phyloP scores from a whole-genome alignment of 2,797 vertebrate genomes.

The Acipenser oxyrinchus region DNA sequence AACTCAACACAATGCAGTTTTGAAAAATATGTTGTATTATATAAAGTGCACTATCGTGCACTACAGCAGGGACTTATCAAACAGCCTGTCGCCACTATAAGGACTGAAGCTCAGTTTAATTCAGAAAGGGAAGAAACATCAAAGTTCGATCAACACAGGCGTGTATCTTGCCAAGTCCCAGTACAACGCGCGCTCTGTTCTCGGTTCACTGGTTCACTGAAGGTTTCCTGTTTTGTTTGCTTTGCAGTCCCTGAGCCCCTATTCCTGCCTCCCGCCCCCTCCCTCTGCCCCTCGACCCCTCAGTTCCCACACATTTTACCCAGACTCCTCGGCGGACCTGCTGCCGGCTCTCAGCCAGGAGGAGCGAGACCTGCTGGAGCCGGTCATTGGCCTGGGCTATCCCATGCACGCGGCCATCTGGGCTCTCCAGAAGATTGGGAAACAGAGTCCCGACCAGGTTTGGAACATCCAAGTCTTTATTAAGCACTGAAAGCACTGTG shows the following conservation, averaged over 20 bases:
- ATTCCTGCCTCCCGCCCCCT: conserved; percentile 46
- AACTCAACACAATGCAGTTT: no score
- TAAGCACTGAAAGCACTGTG: no score
- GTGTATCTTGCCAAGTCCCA: background rate
- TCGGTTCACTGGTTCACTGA: conserved; percentile 23
- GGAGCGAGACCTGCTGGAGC: conserved; percentile 74
- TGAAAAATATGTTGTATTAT: no score
- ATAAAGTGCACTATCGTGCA: no score
- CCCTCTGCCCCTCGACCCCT: conserved; percentile 19
- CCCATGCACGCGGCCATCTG: conserved; percentile 72
- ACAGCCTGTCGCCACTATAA: no score
- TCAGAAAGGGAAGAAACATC: background rate
- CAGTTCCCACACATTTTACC: conserved; percentile 31
- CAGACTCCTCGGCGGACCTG: conserved; percentile 67
- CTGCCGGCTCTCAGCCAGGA: conserved; percentile 76
- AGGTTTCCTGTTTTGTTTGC: conserved; percentile 22
- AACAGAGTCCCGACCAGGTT: conserved; percentile 77
- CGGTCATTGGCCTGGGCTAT: conserved; percentile 72
- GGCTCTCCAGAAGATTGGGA: conserved; percentile 80
- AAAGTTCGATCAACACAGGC: background rate
- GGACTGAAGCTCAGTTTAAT: no score
- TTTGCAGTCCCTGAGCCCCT: conserved; percentile 57
- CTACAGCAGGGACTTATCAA: no score
- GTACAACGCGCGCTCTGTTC: conserved; percentile 10
- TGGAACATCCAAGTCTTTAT: conserved; percentile 16